Percentiles rank a stretch among this genome's conserved stretches.
phyloP scores from a whole-genome alignment of 2,113 vertebrate genomes.

The Grus americana region DNA sequence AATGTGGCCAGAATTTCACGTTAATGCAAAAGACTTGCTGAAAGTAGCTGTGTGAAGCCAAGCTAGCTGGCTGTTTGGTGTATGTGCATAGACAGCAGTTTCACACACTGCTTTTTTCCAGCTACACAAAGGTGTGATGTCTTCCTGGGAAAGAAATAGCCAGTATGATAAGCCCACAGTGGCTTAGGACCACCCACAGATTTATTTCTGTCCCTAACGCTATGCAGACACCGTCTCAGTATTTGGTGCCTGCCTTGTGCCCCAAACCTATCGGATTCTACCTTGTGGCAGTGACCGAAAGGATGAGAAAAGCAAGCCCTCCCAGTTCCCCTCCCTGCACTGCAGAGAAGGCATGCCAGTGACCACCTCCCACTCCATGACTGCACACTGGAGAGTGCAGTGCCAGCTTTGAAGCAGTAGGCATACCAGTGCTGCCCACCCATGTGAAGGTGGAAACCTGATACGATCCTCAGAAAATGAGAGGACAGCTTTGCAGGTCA shows the following conservation, averaged over 20 bases:
- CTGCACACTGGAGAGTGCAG: not conserved
- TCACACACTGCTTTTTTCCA: not conserved
- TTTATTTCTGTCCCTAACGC: not conserved
- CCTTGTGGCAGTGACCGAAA: not conserved
- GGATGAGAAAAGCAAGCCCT: not conserved
- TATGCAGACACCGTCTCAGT: not conserved
- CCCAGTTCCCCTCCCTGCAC: not conserved
- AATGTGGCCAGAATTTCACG: not conserved
- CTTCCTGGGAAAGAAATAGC: not conserved
- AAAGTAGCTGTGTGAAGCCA: not conserved
- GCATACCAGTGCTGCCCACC: not conserved
- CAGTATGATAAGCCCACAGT: not conserved
- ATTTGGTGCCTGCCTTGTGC: not conserved
- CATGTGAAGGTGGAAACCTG: not conserved
- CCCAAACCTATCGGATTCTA: not conserved
- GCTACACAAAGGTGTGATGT: not conserved
- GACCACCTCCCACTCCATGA: fast-evolving
- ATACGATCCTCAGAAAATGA: not conserved
- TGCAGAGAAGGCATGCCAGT: not conserved
- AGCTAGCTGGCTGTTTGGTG: not conserved
- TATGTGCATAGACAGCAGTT: not conserved
- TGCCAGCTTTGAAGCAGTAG: not conserved
- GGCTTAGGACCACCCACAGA: not conserved
- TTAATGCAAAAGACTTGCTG: not conserved
- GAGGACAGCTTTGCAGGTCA: not conserved